Base-by-base conservation (phyloP, 2,888 invertebrate genomes). In the Operophtera brumata region DNA sequence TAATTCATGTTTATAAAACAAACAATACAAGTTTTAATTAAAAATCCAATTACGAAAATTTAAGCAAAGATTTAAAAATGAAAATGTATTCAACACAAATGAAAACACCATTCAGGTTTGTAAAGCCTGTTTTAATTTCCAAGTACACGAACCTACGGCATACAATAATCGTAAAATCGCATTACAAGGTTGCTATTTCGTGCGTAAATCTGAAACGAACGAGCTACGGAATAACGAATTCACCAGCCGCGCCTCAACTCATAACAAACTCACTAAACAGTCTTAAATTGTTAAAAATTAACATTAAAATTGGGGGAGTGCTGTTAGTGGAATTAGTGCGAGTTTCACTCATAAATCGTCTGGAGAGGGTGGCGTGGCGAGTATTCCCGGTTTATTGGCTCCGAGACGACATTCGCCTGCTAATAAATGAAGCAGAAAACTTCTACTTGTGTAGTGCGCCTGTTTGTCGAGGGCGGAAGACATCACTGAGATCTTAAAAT, bases 401-500 rank as follows among this genome's bases (percentile, higher is more conserved):
- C 68, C 72, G 81, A 20, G 20, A 81, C 83, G 83, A 83, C 87
- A 82, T 83, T 78, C 80, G 80, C 82, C 73, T 71, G 79, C 83
- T 88, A 86, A 88, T 86, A 88, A 88, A 89, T 87, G 88, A 87
- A 89, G 82, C 86, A 84, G 88, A 86, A 86, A 88, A 87, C 84
- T 88, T 86, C 80, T 78, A 83, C 81, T 75, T 78, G 79, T 77
- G 80, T 78, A 77, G 79, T 77, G 73, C 73, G 75, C 78, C 64
- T 80, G 80, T 84, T 83, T 80, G 80, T 76, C 70, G 76, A 74
- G 73, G 71, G 75, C 80, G 81, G 77, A 81, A 82, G 82, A 79
- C 75, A 73, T 75, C 76, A 71, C 69, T 63, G 60, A 61, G 54
- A 53, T 65, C 65, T 59, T 59, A 65, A 66, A 61, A 69, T 71